These are phyloP conservation scores for Sciurus vulgaris DNA, from an alignment of 2,797 vertebrate species.

Conservation along the genomic window DNA sequence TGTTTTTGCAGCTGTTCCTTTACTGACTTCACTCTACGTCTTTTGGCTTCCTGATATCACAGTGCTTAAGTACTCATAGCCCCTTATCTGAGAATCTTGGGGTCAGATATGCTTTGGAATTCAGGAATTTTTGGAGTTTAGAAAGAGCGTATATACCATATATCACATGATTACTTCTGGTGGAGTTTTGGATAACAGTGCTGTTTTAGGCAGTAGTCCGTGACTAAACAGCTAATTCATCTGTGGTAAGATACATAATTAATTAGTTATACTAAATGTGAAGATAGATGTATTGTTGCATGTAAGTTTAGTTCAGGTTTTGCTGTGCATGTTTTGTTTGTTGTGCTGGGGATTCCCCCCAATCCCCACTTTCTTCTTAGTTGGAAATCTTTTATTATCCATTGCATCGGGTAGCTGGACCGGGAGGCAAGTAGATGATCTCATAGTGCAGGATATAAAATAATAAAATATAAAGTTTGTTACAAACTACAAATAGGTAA, in stretches of 20 bases:
- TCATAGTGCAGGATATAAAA: neutral
- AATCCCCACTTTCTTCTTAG: neutral
- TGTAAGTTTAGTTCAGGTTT: conserved; percentile 1
- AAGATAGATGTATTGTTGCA: neutral
- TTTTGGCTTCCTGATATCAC: neutral
- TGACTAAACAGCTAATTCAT: neutral
- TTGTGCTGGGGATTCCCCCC: neutral
- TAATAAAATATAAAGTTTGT: neutral
- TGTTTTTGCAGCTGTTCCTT: neutral
- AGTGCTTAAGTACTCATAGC: neutral
- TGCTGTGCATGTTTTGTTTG: neutral
- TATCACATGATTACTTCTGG: neutral
- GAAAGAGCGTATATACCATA: neutral
- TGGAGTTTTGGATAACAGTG: neutral
- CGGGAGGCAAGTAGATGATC: neutral
- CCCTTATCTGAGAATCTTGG: conserved; percentile 10
- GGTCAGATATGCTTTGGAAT: neutral
- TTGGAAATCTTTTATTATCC: neutral
- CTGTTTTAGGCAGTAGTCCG: neutral
- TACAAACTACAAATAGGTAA: neutral
- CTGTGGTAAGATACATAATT: neutral
- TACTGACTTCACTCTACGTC: neutral
- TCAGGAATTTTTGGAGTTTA: neutral
- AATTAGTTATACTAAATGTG: neutral
- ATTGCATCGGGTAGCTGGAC: neutral